phyloP scores from a whole-genome alignment of 2,888 invertebrate species.

The Leptarthrus brevirostris region DNA sequence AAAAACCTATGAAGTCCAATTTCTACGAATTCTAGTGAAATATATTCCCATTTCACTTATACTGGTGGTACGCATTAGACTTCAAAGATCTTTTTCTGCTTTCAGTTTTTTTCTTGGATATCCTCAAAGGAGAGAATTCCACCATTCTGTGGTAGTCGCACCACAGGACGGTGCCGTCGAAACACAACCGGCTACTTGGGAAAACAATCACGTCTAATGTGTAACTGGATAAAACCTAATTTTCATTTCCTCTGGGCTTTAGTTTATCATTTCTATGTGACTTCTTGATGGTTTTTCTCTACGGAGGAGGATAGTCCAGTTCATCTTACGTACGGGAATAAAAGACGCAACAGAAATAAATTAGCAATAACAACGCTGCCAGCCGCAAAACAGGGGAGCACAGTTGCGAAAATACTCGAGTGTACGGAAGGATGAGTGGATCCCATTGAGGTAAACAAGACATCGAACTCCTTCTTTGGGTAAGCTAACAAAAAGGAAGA shows the following conservation, averaged over 20 bases:
- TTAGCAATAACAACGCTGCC: slow-evolving; percentile 29
- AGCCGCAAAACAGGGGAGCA: background rate
- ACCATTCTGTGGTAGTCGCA: background rate
- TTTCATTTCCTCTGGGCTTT: slow-evolving; percentile 55
- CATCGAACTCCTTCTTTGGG: slow-evolving; percentile 29
- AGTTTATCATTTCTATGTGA: slow-evolving; percentile 54
- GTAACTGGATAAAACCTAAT: slow-evolving; percentile 56
- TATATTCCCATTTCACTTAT: background rate
- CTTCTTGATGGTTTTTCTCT: slow-evolving; percentile 34
- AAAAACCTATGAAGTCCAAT: background rate
- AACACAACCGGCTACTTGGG: slow-evolving; percentile 45
- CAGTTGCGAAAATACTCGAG: slow-evolving; percentile 18
- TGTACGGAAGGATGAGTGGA: background rate
- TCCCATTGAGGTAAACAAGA: slow-evolving; percentile 17
- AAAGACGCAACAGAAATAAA: slow-evolving; percentile 26
- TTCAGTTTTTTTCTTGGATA: background rate
- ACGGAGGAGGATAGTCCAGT: background rate
- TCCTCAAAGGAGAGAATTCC: background rate
- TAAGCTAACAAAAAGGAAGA: slow-evolving; percentile 11
- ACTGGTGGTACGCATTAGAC: background rate
- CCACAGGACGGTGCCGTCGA: background rate
- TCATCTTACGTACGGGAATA: slow-evolving; percentile 18
- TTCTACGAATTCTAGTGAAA: background rate
- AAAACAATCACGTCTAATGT: slow-evolving; percentile 57
- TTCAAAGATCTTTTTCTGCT: background rate